These are phyloP conservation scores for Sebastes oblongus DNA, from an alignment of 2,797 vertebrate genomes.

Conservation along the genomic window DNA sequence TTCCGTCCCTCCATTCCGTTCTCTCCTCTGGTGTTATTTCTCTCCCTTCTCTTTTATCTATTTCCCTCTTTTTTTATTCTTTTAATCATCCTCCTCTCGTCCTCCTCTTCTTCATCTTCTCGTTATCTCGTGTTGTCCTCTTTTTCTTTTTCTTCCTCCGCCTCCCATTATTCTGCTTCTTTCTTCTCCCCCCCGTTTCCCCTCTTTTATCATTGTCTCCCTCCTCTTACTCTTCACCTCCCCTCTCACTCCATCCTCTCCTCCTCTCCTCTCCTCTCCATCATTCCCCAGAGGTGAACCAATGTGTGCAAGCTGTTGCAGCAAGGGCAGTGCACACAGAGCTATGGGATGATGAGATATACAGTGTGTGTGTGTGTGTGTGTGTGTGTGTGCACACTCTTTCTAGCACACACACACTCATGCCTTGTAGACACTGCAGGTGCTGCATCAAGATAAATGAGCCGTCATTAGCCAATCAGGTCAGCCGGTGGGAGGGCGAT, in stretches of 20 bases:
- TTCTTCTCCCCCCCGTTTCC: not conserved
- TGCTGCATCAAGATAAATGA: conserved; percentile 84
- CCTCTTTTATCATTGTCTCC: conserved; percentile 42
- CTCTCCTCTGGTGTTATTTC: not conserved
- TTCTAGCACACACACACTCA: not conserved
- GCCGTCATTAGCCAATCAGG: conserved; percentile 80
- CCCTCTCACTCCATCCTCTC: conserved; percentile 8
- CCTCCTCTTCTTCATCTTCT: not conserved
- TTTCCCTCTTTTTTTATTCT: not conserved
- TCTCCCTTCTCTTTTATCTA: conserved; percentile 13
- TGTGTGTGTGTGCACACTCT: not conserved
- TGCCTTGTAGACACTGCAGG: conserved; percentile 67
- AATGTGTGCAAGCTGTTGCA: conserved; percentile 63
- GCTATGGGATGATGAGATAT: conserved; percentile 24
- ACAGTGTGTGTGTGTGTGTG: not conserved
- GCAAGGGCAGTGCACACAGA: conserved; percentile 53
- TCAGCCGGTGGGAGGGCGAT: conserved; percentile 74
- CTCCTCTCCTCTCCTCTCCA: conserved; percentile 20
- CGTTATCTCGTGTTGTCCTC: not conserved
- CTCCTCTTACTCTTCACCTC: conserved; percentile 10
- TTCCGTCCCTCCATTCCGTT: conserved; percentile 24
- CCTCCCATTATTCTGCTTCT: not conserved
- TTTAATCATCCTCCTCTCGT: conserved; percentile 1
- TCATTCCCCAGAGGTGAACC: conserved; percentile 63
- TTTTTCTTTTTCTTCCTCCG: not conserved